Base-by-base conservation (phyloP, 2,113 vertebrate species). In the Lutjanus erythropterus region DNA sequence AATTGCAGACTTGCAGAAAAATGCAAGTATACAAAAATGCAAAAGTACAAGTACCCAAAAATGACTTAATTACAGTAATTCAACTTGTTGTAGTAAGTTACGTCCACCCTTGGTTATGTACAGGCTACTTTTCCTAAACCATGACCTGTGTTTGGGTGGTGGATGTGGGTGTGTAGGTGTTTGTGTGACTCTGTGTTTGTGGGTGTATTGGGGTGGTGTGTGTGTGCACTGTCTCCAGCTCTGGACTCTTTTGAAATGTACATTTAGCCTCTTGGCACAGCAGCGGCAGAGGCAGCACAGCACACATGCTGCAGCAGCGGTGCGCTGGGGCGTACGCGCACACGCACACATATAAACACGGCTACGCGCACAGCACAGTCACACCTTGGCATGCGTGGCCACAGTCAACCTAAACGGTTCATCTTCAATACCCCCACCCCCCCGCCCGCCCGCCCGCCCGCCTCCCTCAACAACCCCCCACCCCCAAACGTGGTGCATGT, bases 251-350 rank as follows among this genome's bases (percentile, higher is more conserved):
- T 42, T 35, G 33, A 72, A 67, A 71, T 37, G 50, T 31, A 53
- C 76, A 88, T 67, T 35, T 79, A 60, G 16, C 81, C 72, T 52
- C 44, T 58, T 46, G 65, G 42, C 62, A 68, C 66, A 59, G 52
- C 23, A 56, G 52, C 5, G 19, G 56, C 77, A 66, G 52, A 59
- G 41, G 76, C 79, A 55, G 58, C 18, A 42, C 1, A 59, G 64
- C 82, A 83, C 81, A 90, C 85, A 80, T 75, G 86, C 86, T 89
- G 88, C 91, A 87, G 91, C 90, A 87, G 89, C 55, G 71, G 71
- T 85, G 88, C 88, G 79, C 80, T 53, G 84, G 64, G 76, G 60
- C 76, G 47, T 50, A 75, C 81, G 59, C 76, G 72, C 64, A 81
- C 80, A 58, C 81, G 53, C 83, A 75, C 67, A 52, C 71, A 47